These are phyloP conservation scores for Copidosoma aretas DNA, from an alignment of 2,888 invertebrate genomes.

Conservation along the genomic window DNA sequence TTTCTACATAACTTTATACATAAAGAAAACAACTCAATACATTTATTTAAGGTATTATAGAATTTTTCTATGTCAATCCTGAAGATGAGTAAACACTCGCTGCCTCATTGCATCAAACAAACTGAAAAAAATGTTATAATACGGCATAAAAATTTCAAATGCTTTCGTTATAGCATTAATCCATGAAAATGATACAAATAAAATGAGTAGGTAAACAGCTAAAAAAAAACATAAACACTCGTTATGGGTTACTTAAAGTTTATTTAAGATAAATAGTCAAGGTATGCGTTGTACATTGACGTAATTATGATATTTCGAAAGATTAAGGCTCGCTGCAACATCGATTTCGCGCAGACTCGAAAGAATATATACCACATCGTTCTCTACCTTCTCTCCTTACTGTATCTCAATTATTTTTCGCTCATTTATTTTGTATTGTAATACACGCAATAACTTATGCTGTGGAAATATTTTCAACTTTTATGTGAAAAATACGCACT, in stretches of 20 bases:
- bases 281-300: conserved; percentile 41
- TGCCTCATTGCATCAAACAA: too few relatives aligned
- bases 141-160: too few relatives aligned
- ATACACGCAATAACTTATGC: conserved; percentile 22
- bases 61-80: neutral
- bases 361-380: conserved; percentile 22
- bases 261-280: conserved; percentile 41
- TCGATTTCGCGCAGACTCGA: conserved; percentile 34
- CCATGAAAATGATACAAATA: too few relatives aligned
- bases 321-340: conserved; percentile 36
- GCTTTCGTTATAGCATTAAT: too few relatives aligned
- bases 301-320: conserved; percentile 33
- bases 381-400: conserved; percentile 21
- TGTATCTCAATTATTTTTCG: conserved; percentile 10
- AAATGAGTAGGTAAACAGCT: neutral
- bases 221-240: neutral
- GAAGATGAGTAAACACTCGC: too few relatives aligned
- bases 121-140: too few relatives aligned
- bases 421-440: conserved; percentile 1
- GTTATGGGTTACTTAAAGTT: conserved; percentile 37
- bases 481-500: conserved; percentile 36
- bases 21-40: neutral
- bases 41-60: neutral
- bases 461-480: conserved; percentile 1
- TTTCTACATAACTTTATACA: too few relatives aligned